phyloP scores from a whole-genome alignment of 1,140 invertebrate genomes.

The Calephelis virginiensis region DNA sequence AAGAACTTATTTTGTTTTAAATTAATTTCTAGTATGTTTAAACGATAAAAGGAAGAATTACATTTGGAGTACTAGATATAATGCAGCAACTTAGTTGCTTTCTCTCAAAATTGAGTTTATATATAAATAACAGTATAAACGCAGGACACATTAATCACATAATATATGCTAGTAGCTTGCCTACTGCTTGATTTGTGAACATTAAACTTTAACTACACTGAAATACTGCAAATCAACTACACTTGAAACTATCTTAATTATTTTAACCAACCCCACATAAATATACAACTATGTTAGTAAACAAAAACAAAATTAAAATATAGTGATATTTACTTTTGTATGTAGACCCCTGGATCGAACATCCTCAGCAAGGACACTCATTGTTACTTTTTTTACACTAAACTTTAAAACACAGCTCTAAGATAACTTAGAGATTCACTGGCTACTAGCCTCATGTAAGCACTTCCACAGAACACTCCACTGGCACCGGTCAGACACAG shows the following conservation, averaged over 20 bases:
- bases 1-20: no score
- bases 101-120: no score
- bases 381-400: constrained; percentile 49
- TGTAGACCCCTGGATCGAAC: constrained; percentile 42
- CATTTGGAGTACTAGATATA: no score
- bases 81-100: no score
- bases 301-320: constrained; percentile 50
- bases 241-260: background rate
- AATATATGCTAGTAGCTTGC: no score
- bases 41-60: no score
- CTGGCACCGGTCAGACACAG: constrained; percentile 65
- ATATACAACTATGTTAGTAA: constrained; percentile 9
- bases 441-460: constrained; percentile 38
- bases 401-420: constrained; percentile 50
- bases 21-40: no score
- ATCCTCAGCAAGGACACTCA: constrained; percentile 28
- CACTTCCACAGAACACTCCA: constrained; percentile 77
- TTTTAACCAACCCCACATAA: constrained; percentile 3
- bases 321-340: constrained; percentile 73
- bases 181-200: no score
- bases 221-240: background rate
- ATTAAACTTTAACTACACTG: background rate
- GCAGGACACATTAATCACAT: no score
- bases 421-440: constrained; percentile 52
- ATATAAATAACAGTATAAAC: no score